These are phyloP conservation scores for Caenorhabditis remanei DNA, from an alignment of 1,140 invertebrate genomes.

Conservation along the genomic window DNA sequence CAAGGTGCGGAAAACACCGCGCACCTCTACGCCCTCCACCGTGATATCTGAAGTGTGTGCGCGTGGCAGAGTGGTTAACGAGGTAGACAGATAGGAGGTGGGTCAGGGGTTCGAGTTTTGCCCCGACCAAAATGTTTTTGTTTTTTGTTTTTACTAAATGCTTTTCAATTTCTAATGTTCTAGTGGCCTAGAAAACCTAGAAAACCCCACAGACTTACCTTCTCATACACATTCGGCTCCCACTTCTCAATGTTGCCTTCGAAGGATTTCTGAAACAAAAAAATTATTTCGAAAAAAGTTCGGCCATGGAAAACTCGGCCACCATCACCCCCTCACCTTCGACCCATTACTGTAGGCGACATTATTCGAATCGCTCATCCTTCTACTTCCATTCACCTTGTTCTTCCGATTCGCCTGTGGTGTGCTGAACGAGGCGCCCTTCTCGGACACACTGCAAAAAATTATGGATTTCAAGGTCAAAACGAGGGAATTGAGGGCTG, in stretches of 20 bases:
- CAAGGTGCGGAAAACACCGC: no score
- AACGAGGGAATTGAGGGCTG: neutral
- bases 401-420: slow-evolving; percentile 58
- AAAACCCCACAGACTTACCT: slow-evolving; percentile 53
- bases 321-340: neutral
- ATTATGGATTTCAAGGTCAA: neutral
- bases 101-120: no score
- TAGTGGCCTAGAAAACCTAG: no score
- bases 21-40: no score
- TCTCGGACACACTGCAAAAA: slow-evolving; percentile 59
- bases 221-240: slow-evolving; percentile 69
- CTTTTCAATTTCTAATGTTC: no score
- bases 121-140: no score
- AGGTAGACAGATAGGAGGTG: no score
- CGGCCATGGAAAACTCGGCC: no score
- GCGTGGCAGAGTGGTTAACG: no score
- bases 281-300: neutral
- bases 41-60: no score
- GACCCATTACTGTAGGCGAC: slow-evolving; percentile 5
- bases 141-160: no score
- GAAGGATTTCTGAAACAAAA: slow-evolving; percentile 56
- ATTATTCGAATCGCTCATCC: slow-evolving; percentile 55
- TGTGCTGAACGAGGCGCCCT: slow-evolving; percentile 56
- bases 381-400: slow-evolving; percentile 52
- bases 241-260: slow-evolving; percentile 65